Conservation (phyloP, 2,888 invertebrate species). For the Stenotaenia linearis region DNA sequence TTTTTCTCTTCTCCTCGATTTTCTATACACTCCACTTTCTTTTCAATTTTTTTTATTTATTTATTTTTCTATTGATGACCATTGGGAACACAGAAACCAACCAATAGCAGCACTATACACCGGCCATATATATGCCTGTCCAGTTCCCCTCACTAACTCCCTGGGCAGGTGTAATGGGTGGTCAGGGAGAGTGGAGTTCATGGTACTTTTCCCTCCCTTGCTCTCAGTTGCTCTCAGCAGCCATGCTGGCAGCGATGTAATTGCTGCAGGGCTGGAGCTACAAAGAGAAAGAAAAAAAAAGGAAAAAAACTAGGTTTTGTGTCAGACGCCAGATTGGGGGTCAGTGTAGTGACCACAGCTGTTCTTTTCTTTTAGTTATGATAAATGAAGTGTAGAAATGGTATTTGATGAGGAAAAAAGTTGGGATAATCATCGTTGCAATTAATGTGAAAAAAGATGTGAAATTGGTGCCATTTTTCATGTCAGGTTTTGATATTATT, state of each 20-base stretch:
- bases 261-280: constrained; percentile 2
- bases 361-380: constrained; percentile 21
- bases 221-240: constrained; percentile 17
- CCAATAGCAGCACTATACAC: neutral
- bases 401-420: neutral
- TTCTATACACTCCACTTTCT: neutral
- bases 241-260: neutral
- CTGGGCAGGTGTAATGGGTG: constrained; percentile 20
- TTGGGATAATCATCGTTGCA: neutral
- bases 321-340: constrained; percentile 6
- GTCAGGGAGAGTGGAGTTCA: constrained; percentile 24
- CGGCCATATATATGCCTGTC: constrained; percentile 21
- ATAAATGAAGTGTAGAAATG: constrained; percentile 21
- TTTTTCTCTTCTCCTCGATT: too few species aligned
- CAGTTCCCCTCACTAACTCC: constrained; percentile 1
- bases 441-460: neutral
- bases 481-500: neutral
- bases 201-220: neutral
- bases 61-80: neutral
- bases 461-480: neutral
- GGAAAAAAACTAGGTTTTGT: neutral
- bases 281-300: neutral
- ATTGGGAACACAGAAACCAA: neutral
- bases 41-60: neutral
- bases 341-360: constrained; percentile 6